Percentiles rank a stretch among this genome's conserved stretches.
These are phyloP conservation scores for Nipponacmea schrenckii DNA, from an alignment of 2,888 invertebrate species.

Conservation along the genomic window DNA sequence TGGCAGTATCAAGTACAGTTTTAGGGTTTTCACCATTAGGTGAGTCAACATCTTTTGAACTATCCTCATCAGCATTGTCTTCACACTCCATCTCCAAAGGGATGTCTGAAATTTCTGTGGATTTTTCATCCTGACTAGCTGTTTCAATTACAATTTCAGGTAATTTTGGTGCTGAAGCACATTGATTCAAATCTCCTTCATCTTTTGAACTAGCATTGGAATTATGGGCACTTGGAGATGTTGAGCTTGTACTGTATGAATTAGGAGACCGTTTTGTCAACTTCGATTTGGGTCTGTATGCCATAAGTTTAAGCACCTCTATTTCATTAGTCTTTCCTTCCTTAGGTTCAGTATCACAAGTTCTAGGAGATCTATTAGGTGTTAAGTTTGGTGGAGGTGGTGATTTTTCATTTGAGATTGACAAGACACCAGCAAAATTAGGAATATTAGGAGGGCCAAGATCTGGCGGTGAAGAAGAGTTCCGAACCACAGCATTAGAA, in stretches of 20 bases:
- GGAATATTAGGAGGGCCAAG: slow-evolving; percentile 42
- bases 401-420: background rate
- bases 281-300: background rate
- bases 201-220: background rate
- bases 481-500: slow-evolving; percentile 2
- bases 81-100: background rate
- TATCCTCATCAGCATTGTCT: background rate
- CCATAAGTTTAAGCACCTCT: background rate
- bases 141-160: background rate
- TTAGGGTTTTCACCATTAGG: background rate
- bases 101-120: background rate
- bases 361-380: slow-evolving; percentile 33
- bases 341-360: slow-evolving; percentile 11
- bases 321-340: background rate
- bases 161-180: background rate
- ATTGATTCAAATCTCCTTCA: background rate
- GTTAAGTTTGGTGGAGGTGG: slow-evolving; percentile 31
- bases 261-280: too few relatives aligned
- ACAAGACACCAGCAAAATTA: background rate
- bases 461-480: slow-evolving; percentile 36
- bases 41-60: background rate
- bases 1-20: background rate
- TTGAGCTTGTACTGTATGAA: too few relatives aligned
- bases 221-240: background rate
- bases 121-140: background rate